phyloP scores from a whole-genome alignment of 2,797 vertebrate genomes.

The Phataginus tetradactyla region DNA sequence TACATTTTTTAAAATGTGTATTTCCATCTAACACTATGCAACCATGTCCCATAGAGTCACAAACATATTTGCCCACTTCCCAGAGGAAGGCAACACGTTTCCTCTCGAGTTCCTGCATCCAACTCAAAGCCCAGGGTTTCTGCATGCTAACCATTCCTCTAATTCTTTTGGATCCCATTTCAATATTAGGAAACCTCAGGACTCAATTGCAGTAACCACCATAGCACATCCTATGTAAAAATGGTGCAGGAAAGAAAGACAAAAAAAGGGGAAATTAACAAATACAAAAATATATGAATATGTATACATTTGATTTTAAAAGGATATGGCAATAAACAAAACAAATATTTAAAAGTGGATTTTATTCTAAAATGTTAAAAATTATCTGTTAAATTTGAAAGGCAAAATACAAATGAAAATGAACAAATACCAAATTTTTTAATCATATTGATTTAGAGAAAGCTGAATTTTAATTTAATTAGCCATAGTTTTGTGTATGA shows the following conservation, averaged over 20 bases:
- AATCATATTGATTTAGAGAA: constrained; percentile 22
- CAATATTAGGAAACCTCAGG: not conserved
- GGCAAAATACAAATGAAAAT: not conserved
- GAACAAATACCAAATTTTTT: not conserved
- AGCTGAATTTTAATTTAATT: constrained; percentile 39
- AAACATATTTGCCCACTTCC: not conserved
- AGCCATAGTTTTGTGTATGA: not conserved
- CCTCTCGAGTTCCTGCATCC: not conserved
- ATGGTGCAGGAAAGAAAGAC: not conserved
- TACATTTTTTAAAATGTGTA: not conserved
- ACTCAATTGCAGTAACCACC: not conserved
- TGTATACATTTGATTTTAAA: not conserved
- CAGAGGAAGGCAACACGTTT: not conserved
- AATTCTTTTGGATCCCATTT: not conserved
- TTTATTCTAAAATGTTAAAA: not conserved
- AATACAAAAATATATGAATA: not conserved
- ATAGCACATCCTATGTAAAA: not conserved
- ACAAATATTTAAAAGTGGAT: not conserved
- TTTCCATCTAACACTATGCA: constrained; percentile 15
- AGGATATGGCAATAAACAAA: not conserved
- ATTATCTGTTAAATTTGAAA: not conserved
- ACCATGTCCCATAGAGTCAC: not conserved
- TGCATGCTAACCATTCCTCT: not conserved
- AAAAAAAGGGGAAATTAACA: not conserved
- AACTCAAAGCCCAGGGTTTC: not conserved